A percentile compares a stretch with the other conserved stretches of the same genome.
Conservation (phyloP, 2,888 invertebrate species). For the Baronia brevicornis region DNA sequence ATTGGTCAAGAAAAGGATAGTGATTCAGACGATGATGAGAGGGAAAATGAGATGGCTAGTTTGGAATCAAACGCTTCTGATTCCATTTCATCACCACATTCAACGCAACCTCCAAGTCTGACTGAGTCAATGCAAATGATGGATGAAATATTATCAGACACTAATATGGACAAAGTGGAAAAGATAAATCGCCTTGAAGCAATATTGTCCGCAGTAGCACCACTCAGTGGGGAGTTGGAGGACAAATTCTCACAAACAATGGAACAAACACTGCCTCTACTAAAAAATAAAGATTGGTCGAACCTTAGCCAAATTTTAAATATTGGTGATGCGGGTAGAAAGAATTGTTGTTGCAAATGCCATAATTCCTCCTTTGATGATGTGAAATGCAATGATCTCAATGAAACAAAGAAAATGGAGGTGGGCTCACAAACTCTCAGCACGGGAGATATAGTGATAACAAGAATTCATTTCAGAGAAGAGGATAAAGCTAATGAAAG, state of each 20-base stretch:
- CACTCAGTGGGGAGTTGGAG: constrained; percentile 77
- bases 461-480: constrained; percentile 80
- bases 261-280: constrained; percentile 70
- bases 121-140: constrained; percentile 94
- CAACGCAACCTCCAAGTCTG: constrained; percentile 86
- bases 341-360: constrained; percentile 75
- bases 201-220: constrained; percentile 86
- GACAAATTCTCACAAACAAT: constrained; percentile 70
- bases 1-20: constrained; percentile 85
- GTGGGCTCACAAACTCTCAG: constrained; percentile 89
- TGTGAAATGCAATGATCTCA: constrained; percentile 60
- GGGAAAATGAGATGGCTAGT: constrained; percentile 86
- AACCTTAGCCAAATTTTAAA: constrained; percentile 68
- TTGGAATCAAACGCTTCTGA: constrained; percentile 88
- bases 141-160: constrained; percentile 88
- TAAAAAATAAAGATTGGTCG: constrained; percentile 72
- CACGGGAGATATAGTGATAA: constrained; percentile 94
- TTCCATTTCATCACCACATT: constrained; percentile 83
- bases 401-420: constrained; percentile 65
- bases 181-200: constrained; percentile 92
- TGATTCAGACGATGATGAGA: constrained; percentile 83
- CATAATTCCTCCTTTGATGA: constrained; percentile 63
- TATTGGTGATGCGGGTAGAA: constrained; percentile 56
- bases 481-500: constrained; percentile 67
- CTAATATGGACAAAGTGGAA: constrained; percentile 87